Evolutionary conservation across 2,113 vertebrate genomes (phyloP), one percentile per base, ranked within the genome.

Genomic region (Myrmecophaga tridactyla): DNA sequence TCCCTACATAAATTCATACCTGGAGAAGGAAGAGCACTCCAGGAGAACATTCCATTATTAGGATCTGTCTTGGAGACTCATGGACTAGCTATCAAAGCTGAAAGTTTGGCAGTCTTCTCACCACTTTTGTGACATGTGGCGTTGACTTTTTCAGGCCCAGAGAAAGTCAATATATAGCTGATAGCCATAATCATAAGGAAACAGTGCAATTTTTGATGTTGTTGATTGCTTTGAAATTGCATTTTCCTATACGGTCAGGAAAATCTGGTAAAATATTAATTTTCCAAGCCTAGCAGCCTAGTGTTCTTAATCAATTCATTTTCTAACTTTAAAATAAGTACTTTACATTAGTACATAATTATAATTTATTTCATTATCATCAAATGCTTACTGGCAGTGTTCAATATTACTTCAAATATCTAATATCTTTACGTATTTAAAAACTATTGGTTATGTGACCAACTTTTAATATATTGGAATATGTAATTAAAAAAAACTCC

Each of bases 211-310:
- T 97, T 95, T 92, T 96, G 58, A 73, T 97, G 56, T 82, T 97
- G 82, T 95, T 97, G 96, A 96, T 97, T 73, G 62, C 82, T 95
- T 97, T 94, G 91, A 96, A 97, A 98, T 94, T 97, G 70, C 72
- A 43, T 90, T 97, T 97, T 93, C 80, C 70, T 76, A 1, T 93
- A 89, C 58, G 95, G 92, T 84, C 46, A 87, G 69, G 97, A 97
- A 97, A 97, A 53, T 69, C 60, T 97, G 92, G 36, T 90, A 69
- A 97, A 94, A 34, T 92, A 29, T 95, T 89, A 86, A 4, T 81
- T 96, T 97, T 89, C 80, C 60, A 96, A 75, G 36, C 23, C 73
- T 94, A 56, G 63, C 48, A 58, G 51, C 11, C 34, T 48, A 18
- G 17, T 65, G 34, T 43, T 34, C 65, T 8, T 86, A 25, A 78